phyloP scores from a whole-genome alignment of 2,888 invertebrate genomes.

The Carabus problematicus region DNA sequence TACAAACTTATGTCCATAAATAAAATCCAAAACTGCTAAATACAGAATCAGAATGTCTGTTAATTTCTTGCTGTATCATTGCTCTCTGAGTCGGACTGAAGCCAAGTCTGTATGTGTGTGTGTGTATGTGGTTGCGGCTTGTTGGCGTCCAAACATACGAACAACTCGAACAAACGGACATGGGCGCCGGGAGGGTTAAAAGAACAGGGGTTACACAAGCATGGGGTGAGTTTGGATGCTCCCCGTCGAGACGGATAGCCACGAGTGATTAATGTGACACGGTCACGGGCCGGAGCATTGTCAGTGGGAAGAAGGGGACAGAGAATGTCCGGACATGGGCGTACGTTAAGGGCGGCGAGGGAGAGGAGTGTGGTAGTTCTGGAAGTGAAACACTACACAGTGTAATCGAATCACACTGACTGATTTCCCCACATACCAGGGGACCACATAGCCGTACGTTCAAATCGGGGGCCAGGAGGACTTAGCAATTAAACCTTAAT shows the following conservation, averaged over 20 bases:
- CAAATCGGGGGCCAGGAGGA: no score
- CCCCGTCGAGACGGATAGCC: constrained; percentile 24
- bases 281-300: constrained; percentile 18
- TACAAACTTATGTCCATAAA: no score
- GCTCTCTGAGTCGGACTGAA: no score
- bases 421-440: constrained; percentile 7
- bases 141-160: neutral
- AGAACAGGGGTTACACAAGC: constrained; percentile 22
- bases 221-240: constrained; percentile 14
- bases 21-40: no score
- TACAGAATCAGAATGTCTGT: no score
- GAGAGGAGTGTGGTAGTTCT: neutral
- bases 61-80: no score
- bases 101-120: no score
- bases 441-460: no score
- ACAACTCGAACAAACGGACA: neutral
- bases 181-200: constrained; percentile 5
- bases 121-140: constrained; percentile 3
- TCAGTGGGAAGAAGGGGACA: neutral
- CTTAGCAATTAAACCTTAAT: no score
- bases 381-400: constrained; percentile 31
- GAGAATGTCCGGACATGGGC: constrained; percentile 7
- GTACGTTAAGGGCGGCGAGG: neutral
- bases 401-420: constrained; percentile 39
- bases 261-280: constrained; percentile 38